Base-by-base conservation (phyloP, 2,113 vertebrate genomes). In the Camelus dromedarius region DNA sequence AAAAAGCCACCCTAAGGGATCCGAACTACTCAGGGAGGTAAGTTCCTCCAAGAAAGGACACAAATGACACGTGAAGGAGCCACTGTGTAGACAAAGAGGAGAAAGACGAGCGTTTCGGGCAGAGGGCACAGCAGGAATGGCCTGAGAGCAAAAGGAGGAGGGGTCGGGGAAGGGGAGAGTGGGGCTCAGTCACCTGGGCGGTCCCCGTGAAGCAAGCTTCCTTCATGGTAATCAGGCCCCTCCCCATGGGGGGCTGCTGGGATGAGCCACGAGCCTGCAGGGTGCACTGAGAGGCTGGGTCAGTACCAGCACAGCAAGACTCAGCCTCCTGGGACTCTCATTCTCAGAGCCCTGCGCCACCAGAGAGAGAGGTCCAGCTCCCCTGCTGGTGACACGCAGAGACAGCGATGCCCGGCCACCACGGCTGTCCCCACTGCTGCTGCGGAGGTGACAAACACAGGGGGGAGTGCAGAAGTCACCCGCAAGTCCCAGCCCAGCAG, bases 161-260 rank as follows among this genome's bases (percentile, higher is more conserved):
- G 66, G 46, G 14, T 30, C 11, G 13, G 20, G 6, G 24, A 64
- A 67, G 50, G 14, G 35, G 19, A 46, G 19, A 32, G 16, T 2
- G 16, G 16, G 18, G 2, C 35, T 15, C 12, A 3, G 50, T 8
- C 8, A 66, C 4, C 0, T 1, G 1, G 56, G 22, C 7, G 16
- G 42, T 3, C 11, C 20, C 1, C 3, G 19, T n/a, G 26, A 38
- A 62, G 30, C 87, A 7, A 4, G 67, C 58, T 18, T 46, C 58
- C 30, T 19, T 46, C 58, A 22, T 19, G 2, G 8, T 1, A 9
- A 1, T 2, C 6, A 14, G 4, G 15, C 60, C 19, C 32, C 20
- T 5, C 9, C 8, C 32, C 48, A 50, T 0, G 0, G 10, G 46
- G 52, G 42, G 42, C 46, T 8, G 28, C 0, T 8, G 19, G 54